Percentiles rank a stretch among this genome's conserved stretches.
Evolutionary conservation across 37 sponge, comb jelly and placozoan genomes (phyloP).

Genomic region (Ephydatia muelleri): DNA sequence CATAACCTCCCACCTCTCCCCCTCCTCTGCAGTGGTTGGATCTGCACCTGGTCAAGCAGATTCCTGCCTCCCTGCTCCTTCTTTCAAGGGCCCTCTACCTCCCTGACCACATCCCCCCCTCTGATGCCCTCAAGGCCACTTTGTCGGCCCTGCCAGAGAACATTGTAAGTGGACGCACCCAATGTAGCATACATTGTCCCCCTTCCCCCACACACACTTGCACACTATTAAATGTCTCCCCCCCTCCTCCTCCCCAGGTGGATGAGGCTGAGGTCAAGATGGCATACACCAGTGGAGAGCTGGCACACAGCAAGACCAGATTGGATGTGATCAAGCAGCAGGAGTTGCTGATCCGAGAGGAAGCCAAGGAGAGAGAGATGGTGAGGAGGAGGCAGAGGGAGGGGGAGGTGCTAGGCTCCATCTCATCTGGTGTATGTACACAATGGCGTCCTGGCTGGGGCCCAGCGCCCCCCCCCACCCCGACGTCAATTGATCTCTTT

Average conservation of each 20-base stretch:
- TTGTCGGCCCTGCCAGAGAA: constrained; percentile 86
- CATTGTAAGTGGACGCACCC: constrained; percentile 50
- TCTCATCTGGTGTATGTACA: no score
- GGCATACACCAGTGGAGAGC: constrained; percentile 80
- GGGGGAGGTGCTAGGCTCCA: background rate
- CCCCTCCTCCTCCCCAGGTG: constrained; percentile 49
- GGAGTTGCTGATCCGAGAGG: constrained; percentile 85
- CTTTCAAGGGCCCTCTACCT: constrained; percentile 89
- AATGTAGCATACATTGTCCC: background rate
- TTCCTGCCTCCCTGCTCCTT: constrained; percentile 91
- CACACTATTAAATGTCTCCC: constrained; percentile 13
- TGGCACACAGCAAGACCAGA: constrained; percentile 76
- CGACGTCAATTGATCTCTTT: no score
- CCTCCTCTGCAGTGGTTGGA: constrained; percentile 84
- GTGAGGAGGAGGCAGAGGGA: constrained; percentile 21
- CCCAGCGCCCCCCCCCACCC: no score
- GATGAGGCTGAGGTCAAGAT: constrained; percentile 84
- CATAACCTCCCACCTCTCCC: background rate
- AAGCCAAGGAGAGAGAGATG: constrained; percentile 57
- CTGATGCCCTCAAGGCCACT: constrained; percentile 78
- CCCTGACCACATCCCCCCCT: constrained; percentile 60
- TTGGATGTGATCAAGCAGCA: constrained; percentile 81
- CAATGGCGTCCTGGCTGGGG: no score
- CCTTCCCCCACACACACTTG: constrained; percentile 1
- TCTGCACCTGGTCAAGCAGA: constrained; percentile 84